Evolutionary conservation across 2,888 invertebrate species (phyloP), one percentile per base, ranked within the genome.

Genomic region (Polyommatus iphigenia): DNA sequence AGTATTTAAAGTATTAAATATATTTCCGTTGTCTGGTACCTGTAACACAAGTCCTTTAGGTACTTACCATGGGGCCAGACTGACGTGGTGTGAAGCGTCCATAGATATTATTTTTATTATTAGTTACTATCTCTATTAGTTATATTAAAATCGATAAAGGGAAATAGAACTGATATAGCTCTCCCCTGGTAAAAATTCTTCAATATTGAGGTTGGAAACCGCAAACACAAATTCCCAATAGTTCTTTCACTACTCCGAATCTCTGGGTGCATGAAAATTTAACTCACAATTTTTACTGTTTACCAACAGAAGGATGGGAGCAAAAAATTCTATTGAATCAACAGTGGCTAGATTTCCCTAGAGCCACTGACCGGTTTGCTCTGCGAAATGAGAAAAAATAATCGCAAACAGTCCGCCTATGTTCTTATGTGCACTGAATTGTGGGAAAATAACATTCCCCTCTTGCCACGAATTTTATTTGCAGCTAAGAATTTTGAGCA

Each of bases 291-390:
- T 86, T 88, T 87, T 86, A 88, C 87, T 87, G 86, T 87, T 87
- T 86, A 87, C 85, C 85, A 86, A 82, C 80, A 79, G 79, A 82
- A 83, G 82, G 81, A 81, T 81, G 83, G 82, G 84, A 84, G 84
- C 83, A 86, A 89, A 90, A 91, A 88, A 88, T 80, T 88, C 88
- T 89, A 90, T 92, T 87, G 89, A 89, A 90, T 88, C 87, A 89
- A 84, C 84, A 83, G 83, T 84, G 82, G 84, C 83, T 85, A 90
- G 90, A 92, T 92, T 92, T 92, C 92, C 92, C 92, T 75, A 24
- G 91, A 87, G 91, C 77, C 85, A 86, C 86, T 89, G 91, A 89
- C 90, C 89, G 88, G 85, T 84, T 86, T 87, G 85, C 86, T 73
- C 73, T 79, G 83, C 85, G 84, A 82, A 83, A 82, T 82, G 81